Conservation (phyloP, 2,797 vertebrate species). For the Hippocampus kuda region DNA sequence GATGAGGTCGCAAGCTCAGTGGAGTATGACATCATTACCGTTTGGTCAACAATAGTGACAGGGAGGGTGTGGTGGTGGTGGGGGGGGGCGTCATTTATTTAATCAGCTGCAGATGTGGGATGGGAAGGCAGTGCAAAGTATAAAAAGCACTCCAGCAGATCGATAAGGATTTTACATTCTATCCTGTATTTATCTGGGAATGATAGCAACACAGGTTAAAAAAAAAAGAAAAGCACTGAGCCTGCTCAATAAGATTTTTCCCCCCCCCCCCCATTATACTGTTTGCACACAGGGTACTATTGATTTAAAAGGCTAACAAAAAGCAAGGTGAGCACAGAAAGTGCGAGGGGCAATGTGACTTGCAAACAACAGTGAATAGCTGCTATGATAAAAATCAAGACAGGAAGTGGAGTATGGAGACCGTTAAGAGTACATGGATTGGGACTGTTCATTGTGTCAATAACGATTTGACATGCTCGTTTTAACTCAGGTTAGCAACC, state of each 20-base stretch:
- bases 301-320: too few relatives aligned
- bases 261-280: too few relatives aligned
- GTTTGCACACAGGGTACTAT: too few relatives aligned
- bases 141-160: background rate
- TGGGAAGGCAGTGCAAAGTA: background rate
- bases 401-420: too few relatives aligned
- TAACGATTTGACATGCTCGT: too few relatives aligned
- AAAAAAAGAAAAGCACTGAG: background rate
- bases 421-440: too few relatives aligned
- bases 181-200: background rate
- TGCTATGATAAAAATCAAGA: too few relatives aligned
- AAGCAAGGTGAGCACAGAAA: too few relatives aligned
- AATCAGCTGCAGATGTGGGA: background rate
- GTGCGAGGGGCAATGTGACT: too few relatives aligned
- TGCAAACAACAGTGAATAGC: too few relatives aligned
- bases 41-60: background rate
- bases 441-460: too few relatives aligned
- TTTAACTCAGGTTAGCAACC: too few relatives aligned
- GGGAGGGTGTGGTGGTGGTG: background rate
- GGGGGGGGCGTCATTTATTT: background rate
- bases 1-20: background rate
- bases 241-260: background rate
- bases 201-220: background rate
- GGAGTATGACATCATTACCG: background rate
- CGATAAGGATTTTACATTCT: background rate